A percentile compares a stretch with the other conserved stretches of the same genome.
phyloP scores from a whole-genome alignment of 2,797 vertebrate species.

The Muscicapa comitata region DNA sequence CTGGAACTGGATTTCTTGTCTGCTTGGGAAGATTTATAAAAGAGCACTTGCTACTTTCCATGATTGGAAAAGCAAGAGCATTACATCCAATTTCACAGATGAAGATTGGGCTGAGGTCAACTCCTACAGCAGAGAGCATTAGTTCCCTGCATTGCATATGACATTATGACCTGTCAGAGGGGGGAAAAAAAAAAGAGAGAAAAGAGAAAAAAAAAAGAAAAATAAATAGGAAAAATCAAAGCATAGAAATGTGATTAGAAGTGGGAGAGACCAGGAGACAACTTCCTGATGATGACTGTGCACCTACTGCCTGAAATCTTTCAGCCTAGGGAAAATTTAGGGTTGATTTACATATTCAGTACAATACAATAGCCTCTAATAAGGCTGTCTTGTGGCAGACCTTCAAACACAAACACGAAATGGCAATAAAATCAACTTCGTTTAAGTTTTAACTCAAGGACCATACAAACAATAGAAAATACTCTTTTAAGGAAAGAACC shows the following conservation, averaged over 20 bases:
- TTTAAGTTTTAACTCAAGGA: neutral
- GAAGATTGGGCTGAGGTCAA: neutral
- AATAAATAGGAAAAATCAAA: neutral
- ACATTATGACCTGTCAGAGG: neutral
- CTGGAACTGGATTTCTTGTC: neutral
- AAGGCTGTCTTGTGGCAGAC: neutral
- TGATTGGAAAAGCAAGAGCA: neutral
- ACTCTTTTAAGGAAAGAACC: neutral
- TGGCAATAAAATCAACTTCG: neutral
- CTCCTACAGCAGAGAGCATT: neutral
- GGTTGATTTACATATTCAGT: neutral
- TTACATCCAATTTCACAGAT: neutral
- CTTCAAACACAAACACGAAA: neutral
- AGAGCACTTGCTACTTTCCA: neutral
- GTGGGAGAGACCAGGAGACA: neutral
- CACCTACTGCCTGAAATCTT: neutral
- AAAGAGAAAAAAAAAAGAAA: neutral
- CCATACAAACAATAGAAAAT: neutral
- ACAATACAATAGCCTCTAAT: neutral
- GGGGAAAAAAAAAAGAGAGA: rapidly evolving
- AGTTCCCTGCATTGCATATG: neutral
- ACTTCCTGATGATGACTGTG: neutral
- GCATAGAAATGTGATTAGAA: neutral
- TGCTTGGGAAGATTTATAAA: neutral
- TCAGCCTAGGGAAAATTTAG: neutral